Conservation (phyloP, 2,797 vertebrate genomes). For the Enteromius fasciolatus region DNA sequence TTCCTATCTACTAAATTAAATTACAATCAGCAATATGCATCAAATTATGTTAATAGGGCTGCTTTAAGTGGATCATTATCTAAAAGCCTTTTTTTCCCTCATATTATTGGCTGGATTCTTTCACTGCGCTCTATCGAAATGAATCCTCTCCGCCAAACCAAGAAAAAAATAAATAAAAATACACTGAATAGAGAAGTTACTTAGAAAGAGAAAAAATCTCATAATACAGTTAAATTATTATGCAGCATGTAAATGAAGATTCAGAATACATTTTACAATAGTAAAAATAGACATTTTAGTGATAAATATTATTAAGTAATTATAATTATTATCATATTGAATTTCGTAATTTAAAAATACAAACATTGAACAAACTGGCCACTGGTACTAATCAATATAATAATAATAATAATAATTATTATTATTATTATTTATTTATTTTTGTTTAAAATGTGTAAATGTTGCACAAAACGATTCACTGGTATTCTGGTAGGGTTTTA, state of each 20-base stretch:
- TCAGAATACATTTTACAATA: constrained; percentile 46
- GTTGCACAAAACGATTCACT: background rate
- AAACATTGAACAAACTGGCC: background rate
- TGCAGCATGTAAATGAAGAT: background rate
- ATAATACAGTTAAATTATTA: constrained; percentile 34
- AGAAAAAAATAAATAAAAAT: constrained; percentile 68
- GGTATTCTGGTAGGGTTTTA: background rate
- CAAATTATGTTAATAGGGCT: constrained; percentile 77
- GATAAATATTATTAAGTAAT: background rate
- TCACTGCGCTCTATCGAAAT: constrained; percentile 75
- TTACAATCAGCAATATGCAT: constrained; percentile 75
- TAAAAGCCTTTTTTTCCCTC: constrained; percentile 67
- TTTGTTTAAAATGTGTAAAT: background rate
- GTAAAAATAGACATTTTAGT: background rate
- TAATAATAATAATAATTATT: background rate
- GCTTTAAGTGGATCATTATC: constrained; percentile 79
- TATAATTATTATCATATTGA: background rate
- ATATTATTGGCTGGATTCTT: constrained; percentile 75
- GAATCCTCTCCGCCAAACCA: constrained; percentile 77
- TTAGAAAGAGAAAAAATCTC: constrained; percentile 34
- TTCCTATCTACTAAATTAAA: constrained; percentile 66
- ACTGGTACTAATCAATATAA: background rate
- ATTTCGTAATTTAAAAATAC: background rate
- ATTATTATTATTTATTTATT: background rate
- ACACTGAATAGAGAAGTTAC: constrained; percentile 62